phyloP scores from a whole-genome alignment of 2,888 invertebrate genomes.

The Drepanosiphum platanoidis region DNA sequence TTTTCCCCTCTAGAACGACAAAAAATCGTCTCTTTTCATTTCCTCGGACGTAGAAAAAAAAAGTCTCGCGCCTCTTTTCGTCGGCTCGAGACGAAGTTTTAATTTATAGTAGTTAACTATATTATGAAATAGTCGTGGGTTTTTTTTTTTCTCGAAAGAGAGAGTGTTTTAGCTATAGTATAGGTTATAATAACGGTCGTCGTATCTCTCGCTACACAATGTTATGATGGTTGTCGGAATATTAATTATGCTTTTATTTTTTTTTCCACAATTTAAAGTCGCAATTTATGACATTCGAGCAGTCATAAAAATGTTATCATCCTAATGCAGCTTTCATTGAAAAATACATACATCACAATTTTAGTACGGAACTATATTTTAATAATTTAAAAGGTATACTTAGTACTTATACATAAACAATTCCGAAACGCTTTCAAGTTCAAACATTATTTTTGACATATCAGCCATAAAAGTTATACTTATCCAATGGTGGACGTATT shows the following conservation, averaged over 20 bases:
- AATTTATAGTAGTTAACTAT: background rate
- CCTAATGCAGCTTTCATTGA: constrained; percentile 53
- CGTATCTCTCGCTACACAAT: constrained; percentile 15
- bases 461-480: constrained; percentile 28
- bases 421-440: constrained; percentile 19
- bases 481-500: constrained; percentile 4
- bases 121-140: constrained; percentile 5
- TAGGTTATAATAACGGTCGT: constrained; percentile 33
- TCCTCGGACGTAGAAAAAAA: too few species aligned
- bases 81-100: background rate
- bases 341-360: constrained; percentile 43
- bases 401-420: constrained; percentile 29
- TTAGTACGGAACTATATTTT: constrained; percentile 20
- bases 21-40: too few species aligned
- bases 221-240: background rate
- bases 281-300: constrained; percentile 25
- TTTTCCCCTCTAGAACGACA: too few species aligned
- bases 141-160: background rate
- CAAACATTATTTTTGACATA: constrained; percentile 49
- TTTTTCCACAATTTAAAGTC: constrained; percentile 23
- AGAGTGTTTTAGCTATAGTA: background rate
- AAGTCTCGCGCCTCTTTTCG: background rate
- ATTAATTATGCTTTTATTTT: constrained; percentile 52
- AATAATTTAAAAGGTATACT: constrained; percentile 37
- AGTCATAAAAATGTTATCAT: constrained; percentile 48